Conservation (phyloP, 2,797 vertebrate species). For the Numenius phaeopus region DNA sequence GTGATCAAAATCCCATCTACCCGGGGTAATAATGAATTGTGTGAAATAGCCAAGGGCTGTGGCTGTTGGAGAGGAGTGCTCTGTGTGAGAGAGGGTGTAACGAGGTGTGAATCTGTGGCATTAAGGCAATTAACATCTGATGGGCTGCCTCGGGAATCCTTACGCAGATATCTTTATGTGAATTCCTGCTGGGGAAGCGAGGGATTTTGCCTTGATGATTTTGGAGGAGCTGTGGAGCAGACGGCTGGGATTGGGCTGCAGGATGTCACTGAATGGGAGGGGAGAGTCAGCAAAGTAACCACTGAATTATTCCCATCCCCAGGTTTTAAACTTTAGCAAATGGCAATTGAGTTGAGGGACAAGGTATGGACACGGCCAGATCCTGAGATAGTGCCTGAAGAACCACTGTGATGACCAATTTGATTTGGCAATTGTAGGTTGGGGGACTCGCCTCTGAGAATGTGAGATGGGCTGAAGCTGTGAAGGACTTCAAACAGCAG, state of each 20-base stretch:
- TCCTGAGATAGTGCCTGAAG: background rate
- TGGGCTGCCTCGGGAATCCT: background rate
- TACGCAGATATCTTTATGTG: background rate
- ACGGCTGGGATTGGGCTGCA: background rate
- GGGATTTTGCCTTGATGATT: background rate
- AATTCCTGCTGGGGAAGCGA: background rate
- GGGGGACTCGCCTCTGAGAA: conserved; percentile 93
- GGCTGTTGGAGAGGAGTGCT: background rate
- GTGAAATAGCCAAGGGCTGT: background rate
- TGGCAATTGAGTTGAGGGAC: background rate
- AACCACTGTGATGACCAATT: background rate
- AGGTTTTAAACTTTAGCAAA: background rate
- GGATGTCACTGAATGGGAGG: background rate
- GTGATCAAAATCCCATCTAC: background rate
- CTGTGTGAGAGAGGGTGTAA: background rate
- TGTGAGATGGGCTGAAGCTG: conserved; percentile 91
- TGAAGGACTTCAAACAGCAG: conserved; percentile 86
- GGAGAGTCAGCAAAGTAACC: background rate
- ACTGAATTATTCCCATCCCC: background rate
- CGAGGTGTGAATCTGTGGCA: background rate
- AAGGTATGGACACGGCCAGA: background rate
- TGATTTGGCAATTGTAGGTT: conserved; percentile 81
- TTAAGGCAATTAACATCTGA: background rate
- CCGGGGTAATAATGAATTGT: background rate
- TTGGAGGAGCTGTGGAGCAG: background rate